These are phyloP conservation scores for Trachops cirrhosus DNA, from an alignment of 2,797 vertebrate genomes.

Conservation along the genomic window DNA sequence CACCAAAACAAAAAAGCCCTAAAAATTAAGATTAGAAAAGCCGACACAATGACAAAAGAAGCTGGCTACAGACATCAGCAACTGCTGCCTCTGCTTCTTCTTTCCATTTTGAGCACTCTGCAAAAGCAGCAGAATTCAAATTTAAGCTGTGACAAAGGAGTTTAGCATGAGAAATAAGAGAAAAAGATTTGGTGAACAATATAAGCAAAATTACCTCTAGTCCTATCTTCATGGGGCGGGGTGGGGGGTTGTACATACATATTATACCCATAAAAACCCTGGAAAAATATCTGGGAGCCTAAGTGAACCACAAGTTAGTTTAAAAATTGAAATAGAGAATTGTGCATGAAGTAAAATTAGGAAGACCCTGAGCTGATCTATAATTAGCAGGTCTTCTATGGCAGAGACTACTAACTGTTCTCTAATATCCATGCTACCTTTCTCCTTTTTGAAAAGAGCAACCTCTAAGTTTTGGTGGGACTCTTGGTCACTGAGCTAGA, in stretches of 20 bases:
- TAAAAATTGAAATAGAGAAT: neutral
- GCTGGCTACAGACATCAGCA: neutral
- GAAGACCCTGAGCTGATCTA: neutral
- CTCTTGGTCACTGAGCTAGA: neutral
- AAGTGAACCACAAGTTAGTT: neutral
- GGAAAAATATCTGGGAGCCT: neutral
- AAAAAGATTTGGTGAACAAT: neutral
- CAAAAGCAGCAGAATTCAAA: slow-evolving; percentile 42
- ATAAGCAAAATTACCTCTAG: neutral
- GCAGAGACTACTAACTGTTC: neutral
- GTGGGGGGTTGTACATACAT: no score
- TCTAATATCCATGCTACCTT: neutral
- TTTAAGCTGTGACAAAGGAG: neutral
- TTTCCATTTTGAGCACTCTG: slow-evolving; percentile 26
- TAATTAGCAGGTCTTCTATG: neutral
- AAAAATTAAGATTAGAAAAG: slow-evolving; percentile 27
- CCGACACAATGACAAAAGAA: neutral
- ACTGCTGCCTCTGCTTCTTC: neutral
- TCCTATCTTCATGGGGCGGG: neutral
- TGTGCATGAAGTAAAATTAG: neutral
- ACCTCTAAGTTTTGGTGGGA: neutral
- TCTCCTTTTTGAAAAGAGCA: neutral
- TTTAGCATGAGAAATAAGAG: neutral
- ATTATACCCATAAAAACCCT: neutral
- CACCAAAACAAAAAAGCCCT: neutral